These are phyloP conservation scores for Gambusia affinis DNA, from an alignment of 2,113 vertebrate genomes.

Conservation along the genomic window DNA sequence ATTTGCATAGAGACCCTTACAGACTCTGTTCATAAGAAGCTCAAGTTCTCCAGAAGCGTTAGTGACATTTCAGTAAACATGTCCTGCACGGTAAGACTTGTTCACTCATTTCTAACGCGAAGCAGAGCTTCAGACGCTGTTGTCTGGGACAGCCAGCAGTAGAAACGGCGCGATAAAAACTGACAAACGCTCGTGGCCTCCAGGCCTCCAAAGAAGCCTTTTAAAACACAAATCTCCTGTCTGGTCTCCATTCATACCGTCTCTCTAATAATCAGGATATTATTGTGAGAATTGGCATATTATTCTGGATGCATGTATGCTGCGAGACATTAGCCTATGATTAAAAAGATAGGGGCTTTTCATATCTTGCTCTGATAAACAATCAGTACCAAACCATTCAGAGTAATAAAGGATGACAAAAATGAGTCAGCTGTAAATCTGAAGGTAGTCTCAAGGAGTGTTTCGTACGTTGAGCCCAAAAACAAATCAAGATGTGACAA, in stretches of 20 bases:
- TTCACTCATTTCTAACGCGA: slow-evolving; percentile 1
- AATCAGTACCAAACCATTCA: slow-evolving; percentile 13
- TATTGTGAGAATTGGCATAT: slow-evolving; percentile 43
- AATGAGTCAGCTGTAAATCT: slow-evolving; percentile 26
- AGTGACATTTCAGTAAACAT: neutral
- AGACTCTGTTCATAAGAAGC: neutral
- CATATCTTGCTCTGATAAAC: slow-evolving; percentile 28
- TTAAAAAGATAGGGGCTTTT: slow-evolving; percentile 21
- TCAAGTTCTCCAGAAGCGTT: neutral
- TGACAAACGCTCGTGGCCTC: slow-evolving; percentile 6
- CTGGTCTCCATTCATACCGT: slow-evolving; percentile 10
- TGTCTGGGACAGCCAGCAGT: slow-evolving; percentile 14
- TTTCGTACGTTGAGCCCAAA: slow-evolving; percentile 7
- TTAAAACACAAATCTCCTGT: slow-evolving; percentile 14
- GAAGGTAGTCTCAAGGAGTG: slow-evolving; percentile 10
- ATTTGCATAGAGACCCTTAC: neutral
- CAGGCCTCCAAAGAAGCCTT: slow-evolving; percentile 23
- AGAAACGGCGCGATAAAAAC: neutral
- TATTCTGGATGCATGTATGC: slow-evolving; percentile 29
- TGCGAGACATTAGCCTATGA: slow-evolving; percentile 38
- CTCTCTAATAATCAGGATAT: slow-evolving; percentile 34
- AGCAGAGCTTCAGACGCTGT: slow-evolving; percentile 8
- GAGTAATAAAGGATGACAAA: slow-evolving; percentile 14
- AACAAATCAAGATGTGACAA: slow-evolving; percentile 21
- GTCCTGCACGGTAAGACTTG: neutral